Base-by-base conservation (phyloP, 2,888 invertebrate species). In the Gymnocheta viridis region DNA sequence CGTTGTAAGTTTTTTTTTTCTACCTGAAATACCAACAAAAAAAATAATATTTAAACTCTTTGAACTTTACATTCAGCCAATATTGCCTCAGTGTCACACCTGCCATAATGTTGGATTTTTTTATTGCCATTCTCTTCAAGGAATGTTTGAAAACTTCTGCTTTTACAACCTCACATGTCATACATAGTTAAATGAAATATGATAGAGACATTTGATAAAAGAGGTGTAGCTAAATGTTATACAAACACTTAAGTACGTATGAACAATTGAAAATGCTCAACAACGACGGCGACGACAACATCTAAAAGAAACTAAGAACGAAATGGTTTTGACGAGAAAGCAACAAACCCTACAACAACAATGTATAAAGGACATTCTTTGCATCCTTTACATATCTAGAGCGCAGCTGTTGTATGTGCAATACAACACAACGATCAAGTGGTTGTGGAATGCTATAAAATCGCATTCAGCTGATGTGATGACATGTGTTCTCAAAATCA, bases 381-480 rank as follows among this genome's bases (percentile, higher is more conserved):
- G n/a, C 32, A 73, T 72, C 47, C 47, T 38, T 38, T 51, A 22
- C 22, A 77, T 29, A 9, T 12, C 35, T 41, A 17, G 38, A 54
- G 64, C 19, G 35, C 27, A 64, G 10, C 41, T 67, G 41, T 24
- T 56, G 38, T 27, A 32, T 69, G 74, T 67, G 69, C 47, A 12
- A 67, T 14, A 29, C 29, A 29, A 29, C 17, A 32, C 17, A 87
- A 87, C 87, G 88, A 89, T 89, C 88, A 89, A 85, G 79, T 89
- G 87, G 86, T 82, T 87, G 85, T 89, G 88, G 88, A 88, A 88
- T 89, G 88, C 86, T 86, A 88, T 47, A 35, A 86, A 87, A 87
- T 56, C 29, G n/a, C 17, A 17, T 3, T 27, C 87, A 86, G 88
- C 87, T 88, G 79, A 86, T 88, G 86, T 87, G 88, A 87, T 88